Evolutionary conservation across 1,140 invertebrate species (phyloP), one percentile per base, ranked within the genome.

Genomic region (Pseudobourletiella spinata): DNA sequence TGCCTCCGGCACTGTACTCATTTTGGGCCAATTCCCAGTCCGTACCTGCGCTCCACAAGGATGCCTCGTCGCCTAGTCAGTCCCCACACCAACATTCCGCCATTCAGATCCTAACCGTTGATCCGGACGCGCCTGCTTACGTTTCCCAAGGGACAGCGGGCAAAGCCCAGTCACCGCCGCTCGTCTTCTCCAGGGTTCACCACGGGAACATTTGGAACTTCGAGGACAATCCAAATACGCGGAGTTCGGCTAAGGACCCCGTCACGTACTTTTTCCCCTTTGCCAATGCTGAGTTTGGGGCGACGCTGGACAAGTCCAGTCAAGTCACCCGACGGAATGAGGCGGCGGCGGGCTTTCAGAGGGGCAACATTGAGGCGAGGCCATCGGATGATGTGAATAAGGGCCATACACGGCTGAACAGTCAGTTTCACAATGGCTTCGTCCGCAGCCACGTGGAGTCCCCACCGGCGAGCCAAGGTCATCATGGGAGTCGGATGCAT

Each of bases 301-400:
- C 59, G 4, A 24, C 50, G 1, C 26, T 48, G 11, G 46, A 22
- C 4, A 54, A 54, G 3, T 24, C 8, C 20, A 39, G n/a, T 14
- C 57, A 22, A 11, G 6, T 8, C 6, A 20, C 25, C 3, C 22
- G 11, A 11, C 11, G 29, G 3, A 46, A 46, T 8, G 24, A 4
- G n/a, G 3, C n/a, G 4, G n/a, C 4, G n/a, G 18, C 32, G 14
- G 58, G 35, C 8, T 65, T 65, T 39, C 58, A 66, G 18, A 54
- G 65, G 57, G 65, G 64, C 28, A 59, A 66, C 14, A 48, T 66
- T 18, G 64, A 66, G 35, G 44, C 48, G 0, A 29, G 44, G 46
- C 42, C 2, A 11, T 15, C 15, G 20, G 22, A 6, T 2, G 14
- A 11, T 15, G 0, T 6, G 8, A 16, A 35, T 3, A 16, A 46